A percentile compares a stretch with the other conserved stretches of the same genome.
Conservation (phyloP, 2,888 invertebrate species). For the Baronia brevicornis region DNA sequence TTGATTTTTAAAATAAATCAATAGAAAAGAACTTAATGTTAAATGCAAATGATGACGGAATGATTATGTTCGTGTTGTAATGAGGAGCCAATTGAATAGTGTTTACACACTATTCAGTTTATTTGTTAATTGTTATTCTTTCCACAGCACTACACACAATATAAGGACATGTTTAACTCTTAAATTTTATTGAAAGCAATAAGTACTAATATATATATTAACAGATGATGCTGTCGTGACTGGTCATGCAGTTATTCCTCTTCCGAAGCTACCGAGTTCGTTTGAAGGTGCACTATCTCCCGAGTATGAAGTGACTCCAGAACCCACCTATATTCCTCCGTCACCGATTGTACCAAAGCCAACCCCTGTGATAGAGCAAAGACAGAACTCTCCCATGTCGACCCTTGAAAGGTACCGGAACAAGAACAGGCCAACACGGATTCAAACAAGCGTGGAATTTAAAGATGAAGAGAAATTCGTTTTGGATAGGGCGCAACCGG, state of each 20-base stretch:
- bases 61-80: constrained; percentile 9
- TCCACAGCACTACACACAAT: neutral
- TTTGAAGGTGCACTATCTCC: constrained; percentile 57
- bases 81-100: too few relatives aligned
- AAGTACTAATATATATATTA: too few relatives aligned
- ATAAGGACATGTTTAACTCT: neutral
- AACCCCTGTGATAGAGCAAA: constrained; percentile 28
- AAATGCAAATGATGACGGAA: constrained; percentile 1
- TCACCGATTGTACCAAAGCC: constrained; percentile 53
- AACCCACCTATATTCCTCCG: constrained; percentile 47
- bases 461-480: constrained; percentile 81
- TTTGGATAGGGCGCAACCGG: constrained; percentile 79
- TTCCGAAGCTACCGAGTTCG: constrained; percentile 78
- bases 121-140: neutral
- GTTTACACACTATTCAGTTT: too few relatives aligned
- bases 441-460: constrained; percentile 46
- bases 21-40: too few relatives aligned
- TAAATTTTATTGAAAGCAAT: too few relatives aligned
- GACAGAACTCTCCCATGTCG: constrained; percentile 56
- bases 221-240: constrained; percentile 78
- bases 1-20: too few relatives aligned
- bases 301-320: constrained; percentile 44
- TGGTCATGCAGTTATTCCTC: constrained; percentile 77
- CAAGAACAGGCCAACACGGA: constrained; percentile 53
- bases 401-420: constrained; percentile 65